Conservation (phyloP, 2,888 invertebrate species). For the Tromatobia lineatoria region DNA sequence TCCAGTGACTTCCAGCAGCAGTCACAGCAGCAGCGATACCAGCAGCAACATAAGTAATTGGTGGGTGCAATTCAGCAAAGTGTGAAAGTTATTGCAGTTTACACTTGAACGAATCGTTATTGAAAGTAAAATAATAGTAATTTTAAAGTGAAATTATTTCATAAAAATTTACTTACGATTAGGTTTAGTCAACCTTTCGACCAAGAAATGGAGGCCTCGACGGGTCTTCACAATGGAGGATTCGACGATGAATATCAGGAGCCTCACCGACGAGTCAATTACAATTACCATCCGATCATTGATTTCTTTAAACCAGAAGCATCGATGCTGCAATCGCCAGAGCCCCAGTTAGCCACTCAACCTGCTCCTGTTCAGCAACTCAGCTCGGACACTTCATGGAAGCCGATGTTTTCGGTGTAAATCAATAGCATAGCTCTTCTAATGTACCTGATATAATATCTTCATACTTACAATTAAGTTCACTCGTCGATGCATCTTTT, state of each 20-base stretch:
- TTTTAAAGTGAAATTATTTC: not conserved
- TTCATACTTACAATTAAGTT: slow-evolving; percentile 19
- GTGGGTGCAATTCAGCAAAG: slow-evolving; percentile 68
- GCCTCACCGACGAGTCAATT: slow-evolving; percentile 89
- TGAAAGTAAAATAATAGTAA: not conserved
- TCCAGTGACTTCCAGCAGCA: slow-evolving; percentile 37
- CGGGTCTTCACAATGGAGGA: slow-evolving; percentile 77
- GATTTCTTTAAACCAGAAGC: slow-evolving; percentile 90
- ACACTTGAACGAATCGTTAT: not conserved
- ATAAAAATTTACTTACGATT: not conserved
- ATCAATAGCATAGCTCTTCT: slow-evolving; percentile 51
- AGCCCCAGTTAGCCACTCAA: slow-evolving; percentile 65
- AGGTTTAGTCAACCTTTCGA: slow-evolving; percentile 80
- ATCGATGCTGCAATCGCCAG: slow-evolving; percentile 80
- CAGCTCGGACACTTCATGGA: slow-evolving; percentile 77
- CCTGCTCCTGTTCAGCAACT: slow-evolving; percentile 62
- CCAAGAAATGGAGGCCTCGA: slow-evolving; percentile 73
- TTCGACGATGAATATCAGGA: slow-evolving; percentile 83
- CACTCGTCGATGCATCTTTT: slow-evolving; percentile 11
- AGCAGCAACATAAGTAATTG: slow-evolving; percentile 69
- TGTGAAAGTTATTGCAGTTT: not conserved
- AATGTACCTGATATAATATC: slow-evolving; percentile 77
- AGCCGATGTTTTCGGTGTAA: slow-evolving; percentile 82
- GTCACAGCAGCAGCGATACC: slow-evolving; percentile 41
- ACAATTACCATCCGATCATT: slow-evolving; percentile 94